Evolutionary conservation across 2,113 vertebrate genomes (phyloP), one percentile per base, ranked within the genome.

Genomic region (Arothron firmamentum): DNA sequence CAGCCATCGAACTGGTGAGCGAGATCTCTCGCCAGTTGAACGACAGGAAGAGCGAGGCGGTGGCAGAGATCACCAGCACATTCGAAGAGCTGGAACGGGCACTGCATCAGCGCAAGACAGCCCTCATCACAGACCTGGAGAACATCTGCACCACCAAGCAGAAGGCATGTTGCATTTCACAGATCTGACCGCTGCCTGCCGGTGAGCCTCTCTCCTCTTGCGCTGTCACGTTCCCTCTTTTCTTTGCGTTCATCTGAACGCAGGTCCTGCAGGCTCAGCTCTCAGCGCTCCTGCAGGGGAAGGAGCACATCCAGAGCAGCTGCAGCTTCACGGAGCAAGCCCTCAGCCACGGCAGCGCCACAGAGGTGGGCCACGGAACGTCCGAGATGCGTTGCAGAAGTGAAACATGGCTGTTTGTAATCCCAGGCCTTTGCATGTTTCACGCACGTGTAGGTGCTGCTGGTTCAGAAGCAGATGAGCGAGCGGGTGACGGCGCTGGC

Each of bases 381-480:
- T 58, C 3, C 58, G 8, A 51, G 15, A 53, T 31, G 4, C 3
- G 21, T 14, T 45, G n/a, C 14, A 31, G 25, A n/a, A 3, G 16
- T 14, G 28, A 16, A n/a, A 23, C 25, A 38, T 14, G 10, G 34
- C 19, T 10, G n/a, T 7, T 3, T n/a, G 13, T 13, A 18, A 41
- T 19, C 17, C 5, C 1, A 17, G 6, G 5, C 19, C 17, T 1
- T 12, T 11, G 2, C 20, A 16, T 55, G 45, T 73, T 2, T 65
- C 20, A 46, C 60, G 65, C 14, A 38, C 19, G 47, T 76, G 3
- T 14, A 89, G 87, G 95, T 98, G 62, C 87, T 98, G 68, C 74
- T 98, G 10, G 94, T 98, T 43, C 91, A 92, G 53, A 98, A 98
- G 86, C 96, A 98, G 88, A 96, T 98, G 95, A 90, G 93, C 0